These are phyloP conservation scores for Acanthaster planci DNA, from an alignment of 35 echinoderm and acorn worm genomes.

Conservation along the genomic window DNA sequence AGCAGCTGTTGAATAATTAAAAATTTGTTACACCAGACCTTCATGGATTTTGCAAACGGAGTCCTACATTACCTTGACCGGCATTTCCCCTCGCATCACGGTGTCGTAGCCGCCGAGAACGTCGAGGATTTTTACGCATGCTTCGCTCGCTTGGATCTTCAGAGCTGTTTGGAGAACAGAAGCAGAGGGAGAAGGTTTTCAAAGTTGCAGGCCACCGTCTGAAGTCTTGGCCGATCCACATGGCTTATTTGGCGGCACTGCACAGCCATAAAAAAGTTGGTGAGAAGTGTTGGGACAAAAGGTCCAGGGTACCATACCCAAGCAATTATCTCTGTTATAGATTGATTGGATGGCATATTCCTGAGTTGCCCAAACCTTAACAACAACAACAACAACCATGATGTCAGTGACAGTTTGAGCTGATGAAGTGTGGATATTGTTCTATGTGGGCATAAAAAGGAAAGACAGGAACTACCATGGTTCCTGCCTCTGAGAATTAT, in stretches of 20 bases:
- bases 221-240: background rate
- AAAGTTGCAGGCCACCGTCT: background rate
- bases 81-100: slow-evolving; percentile 78
- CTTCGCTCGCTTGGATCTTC: slow-evolving; percentile 95
- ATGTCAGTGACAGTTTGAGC: no score
- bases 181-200: background rate
- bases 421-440: no score
- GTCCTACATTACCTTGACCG: slow-evolving; percentile 75
- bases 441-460: no score
- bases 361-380: no score
- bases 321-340: no score
- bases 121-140: slow-evolving; percentile 67
- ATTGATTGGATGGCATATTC: no score
- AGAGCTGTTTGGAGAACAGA: slow-evolving; percentile 32
- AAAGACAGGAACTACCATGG: no score
- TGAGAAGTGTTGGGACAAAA: no score
- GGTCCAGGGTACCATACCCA: no score
- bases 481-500: no score
- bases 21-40: background rate
- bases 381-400: no score
- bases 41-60: background rate
- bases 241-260: background rate
- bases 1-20: background rate
- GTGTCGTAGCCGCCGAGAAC: slow-evolving; percentile 71
- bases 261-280: background rate